A percentile compares a stretch with the other conserved stretches of the same genome.
Evolutionary conservation across 2,888 invertebrate species (phyloP).

Genomic region (Andrena haemorrhoa): DNA sequence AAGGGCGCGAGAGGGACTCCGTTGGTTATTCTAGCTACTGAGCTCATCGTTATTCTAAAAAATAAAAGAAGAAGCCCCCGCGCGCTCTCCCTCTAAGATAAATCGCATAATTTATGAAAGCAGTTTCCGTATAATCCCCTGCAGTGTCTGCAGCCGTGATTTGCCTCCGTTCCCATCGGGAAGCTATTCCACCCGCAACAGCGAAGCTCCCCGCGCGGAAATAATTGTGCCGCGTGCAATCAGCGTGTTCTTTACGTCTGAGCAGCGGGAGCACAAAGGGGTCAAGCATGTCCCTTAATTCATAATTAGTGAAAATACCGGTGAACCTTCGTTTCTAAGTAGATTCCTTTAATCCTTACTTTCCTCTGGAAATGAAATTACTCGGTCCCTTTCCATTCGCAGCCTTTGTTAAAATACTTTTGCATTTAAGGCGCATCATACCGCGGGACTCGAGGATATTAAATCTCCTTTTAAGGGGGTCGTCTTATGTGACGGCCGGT

Average conservation of each 20-base stretch:
- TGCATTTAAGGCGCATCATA: too few species aligned
- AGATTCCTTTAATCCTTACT: too few species aligned
- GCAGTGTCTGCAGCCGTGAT: constrained; percentile 44
- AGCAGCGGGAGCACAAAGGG: neutral
- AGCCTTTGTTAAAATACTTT: too few species aligned
- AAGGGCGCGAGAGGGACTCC: neutral
- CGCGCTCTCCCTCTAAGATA: constrained; percentile 38
- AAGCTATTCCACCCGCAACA: constrained; percentile 27
- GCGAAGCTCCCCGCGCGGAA: constrained; percentile 28
- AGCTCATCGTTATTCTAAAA: constrained; percentile 59
- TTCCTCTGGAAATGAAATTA: too few species aligned
- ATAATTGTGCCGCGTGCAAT: constrained; percentile 42
- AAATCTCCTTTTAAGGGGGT: too few species aligned
- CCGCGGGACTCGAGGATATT: too few species aligned
- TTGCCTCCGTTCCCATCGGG: constrained; percentile 56
- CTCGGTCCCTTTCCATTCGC: too few species aligned
- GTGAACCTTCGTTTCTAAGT: neutral
- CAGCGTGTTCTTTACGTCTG: constrained; percentile 13
- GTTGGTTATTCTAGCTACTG: constrained; percentile 37
- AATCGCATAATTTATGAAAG: constrained; percentile 64
- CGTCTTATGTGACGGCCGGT: too few species aligned
- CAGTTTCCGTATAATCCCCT: constrained; percentile 54
- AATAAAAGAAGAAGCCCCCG: constrained; percentile 20
- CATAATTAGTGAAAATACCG: neutral
- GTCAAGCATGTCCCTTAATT: neutral